phyloP scores from a whole-genome alignment of 2,797 vertebrate genomes.

The Mormyrops boulengeri region DNA sequence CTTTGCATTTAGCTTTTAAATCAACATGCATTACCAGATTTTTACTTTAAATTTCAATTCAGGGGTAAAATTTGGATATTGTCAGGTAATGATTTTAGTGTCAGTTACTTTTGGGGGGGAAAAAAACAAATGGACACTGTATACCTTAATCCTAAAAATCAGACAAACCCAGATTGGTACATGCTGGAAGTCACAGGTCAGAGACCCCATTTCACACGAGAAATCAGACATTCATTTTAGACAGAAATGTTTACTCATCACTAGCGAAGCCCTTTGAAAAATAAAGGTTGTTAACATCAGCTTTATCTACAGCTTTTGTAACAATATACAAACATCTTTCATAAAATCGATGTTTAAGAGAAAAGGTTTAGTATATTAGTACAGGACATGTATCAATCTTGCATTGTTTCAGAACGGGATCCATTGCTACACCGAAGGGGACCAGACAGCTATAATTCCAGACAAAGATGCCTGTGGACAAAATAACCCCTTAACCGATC shows the following conservation, averaged over 20 bases:
- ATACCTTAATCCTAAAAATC: not conserved
- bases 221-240: not conserved
- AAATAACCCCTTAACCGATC: not conserved
- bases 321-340: not conserved
- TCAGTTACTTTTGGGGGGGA: not conserved
- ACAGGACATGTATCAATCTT: not conserved
- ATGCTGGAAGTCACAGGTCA: not conserved
- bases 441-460: not conserved
- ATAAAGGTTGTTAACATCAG: constrained; percentile 8
- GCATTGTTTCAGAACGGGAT: not conserved
- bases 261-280: not conserved
- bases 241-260: not conserved
- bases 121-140: not conserved
- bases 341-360: not conserved
- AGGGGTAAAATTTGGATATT: not conserved
- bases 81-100: not conserved
- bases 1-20: not conserved
- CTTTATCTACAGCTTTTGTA: not conserved
- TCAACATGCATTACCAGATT: not conserved
- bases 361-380: not conserved
- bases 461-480: not conserved
- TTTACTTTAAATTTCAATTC: not conserved
- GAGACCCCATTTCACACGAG: not conserved
- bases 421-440: not conserved
- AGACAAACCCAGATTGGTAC: not conserved